phyloP scores from a whole-genome alignment of 2,888 invertebrate species.

The Theodoxus fluviatilis region DNA sequence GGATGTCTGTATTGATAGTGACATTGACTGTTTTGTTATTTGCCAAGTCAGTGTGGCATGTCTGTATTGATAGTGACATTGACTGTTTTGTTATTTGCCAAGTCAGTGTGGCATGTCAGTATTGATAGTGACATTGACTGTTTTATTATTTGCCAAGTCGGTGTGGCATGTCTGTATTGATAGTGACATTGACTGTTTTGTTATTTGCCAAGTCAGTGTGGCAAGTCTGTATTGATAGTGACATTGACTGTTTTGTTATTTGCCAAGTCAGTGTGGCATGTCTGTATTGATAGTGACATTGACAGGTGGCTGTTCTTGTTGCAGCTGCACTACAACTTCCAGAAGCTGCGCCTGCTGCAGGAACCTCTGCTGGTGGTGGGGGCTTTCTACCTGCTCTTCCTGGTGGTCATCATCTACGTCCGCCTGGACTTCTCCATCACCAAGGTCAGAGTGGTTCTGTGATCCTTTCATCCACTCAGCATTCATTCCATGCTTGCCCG shows the following conservation, averaged over 20 bases:
- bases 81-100: too few relatives aligned
- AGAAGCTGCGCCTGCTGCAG: conserved; percentile 83
- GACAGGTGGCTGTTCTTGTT: conserved; percentile 35
- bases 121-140: too few relatives aligned
- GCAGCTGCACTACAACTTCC: conserved; percentile 83
- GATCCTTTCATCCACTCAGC: background rate
- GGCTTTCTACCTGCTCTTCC: conserved; percentile 88
- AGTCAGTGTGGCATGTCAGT: too few relatives aligned
- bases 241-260: background rate
- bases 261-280: background rate
- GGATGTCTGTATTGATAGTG: too few relatives aligned
- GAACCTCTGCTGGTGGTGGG: conserved; percentile 90
- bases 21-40: too few relatives aligned
- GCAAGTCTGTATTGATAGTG: too few relatives aligned
- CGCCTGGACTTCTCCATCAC: conserved; percentile 93
- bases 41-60: too few relatives aligned
- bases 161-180: too few relatives aligned
- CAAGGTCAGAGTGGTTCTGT: conserved; percentile 64
- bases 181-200: too few relatives aligned
- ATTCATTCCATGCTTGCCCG: background rate
- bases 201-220: too few relatives aligned
- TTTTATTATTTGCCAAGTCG: too few relatives aligned
- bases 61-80: too few relatives aligned
- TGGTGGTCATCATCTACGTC: conserved; percentile 90
- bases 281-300: background rate